These are phyloP conservation scores for Muntiacus muntjak DNA, from an alignment of 2,113 vertebrate genomes.

Conservation along the genomic window DNA sequence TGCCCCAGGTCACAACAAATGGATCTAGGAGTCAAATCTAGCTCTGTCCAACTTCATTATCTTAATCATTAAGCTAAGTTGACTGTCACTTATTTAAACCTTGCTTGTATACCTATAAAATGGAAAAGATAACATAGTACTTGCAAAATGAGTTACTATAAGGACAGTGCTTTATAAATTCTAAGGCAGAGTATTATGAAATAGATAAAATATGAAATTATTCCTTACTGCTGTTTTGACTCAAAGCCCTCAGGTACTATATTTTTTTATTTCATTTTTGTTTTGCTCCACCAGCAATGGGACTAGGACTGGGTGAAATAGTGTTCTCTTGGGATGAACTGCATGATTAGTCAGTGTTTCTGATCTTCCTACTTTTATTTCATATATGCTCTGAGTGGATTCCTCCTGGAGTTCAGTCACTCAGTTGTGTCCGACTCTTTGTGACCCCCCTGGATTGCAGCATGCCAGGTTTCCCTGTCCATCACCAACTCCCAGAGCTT, in stretches of 20 bases:
- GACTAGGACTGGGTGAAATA: neutral
- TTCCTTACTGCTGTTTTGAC: neutral
- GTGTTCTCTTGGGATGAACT: neutral
- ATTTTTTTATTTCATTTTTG: neutral
- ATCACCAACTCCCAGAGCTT: neutral
- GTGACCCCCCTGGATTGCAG: neutral
- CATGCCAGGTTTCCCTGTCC: neutral
- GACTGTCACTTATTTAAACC: neutral
- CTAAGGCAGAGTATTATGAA: neutral
- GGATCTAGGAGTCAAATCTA: neutral
- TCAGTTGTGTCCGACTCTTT: neutral
- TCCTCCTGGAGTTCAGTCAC: neutral
- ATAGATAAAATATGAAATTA: neutral
- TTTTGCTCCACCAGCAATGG: neutral
- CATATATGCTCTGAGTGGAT: neutral
- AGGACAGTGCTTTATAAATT: neutral
- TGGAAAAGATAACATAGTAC: neutral
- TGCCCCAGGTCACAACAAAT: neutral
- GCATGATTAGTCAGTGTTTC: neutral
- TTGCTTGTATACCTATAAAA: neutral
- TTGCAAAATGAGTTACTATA: neutral
- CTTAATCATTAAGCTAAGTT: neutral
- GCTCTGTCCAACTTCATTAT: neutral
- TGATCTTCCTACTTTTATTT: neutral
- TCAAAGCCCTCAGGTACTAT: neutral